Percentiles rank a stretch among this genome's conserved stretches.
Evolutionary conservation across 2,888 invertebrate genomes (phyloP).

Genomic region (Drosophila flavopinicola): DNA sequence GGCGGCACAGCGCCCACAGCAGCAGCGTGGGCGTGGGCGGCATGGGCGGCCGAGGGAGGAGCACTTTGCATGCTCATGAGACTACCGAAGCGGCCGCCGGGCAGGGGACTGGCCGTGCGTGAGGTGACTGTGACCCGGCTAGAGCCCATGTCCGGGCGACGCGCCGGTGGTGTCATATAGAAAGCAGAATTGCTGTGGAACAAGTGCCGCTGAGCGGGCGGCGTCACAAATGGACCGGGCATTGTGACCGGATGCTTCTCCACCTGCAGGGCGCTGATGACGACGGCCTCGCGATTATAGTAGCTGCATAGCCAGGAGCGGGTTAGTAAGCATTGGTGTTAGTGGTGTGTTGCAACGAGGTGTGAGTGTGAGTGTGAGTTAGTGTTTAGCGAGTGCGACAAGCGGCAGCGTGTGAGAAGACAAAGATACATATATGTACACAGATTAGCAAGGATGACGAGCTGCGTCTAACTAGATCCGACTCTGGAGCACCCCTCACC

Average conservation of each 20-base stretch:
- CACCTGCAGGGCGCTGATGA: slow-evolving; percentile 96
- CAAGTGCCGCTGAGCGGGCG: slow-evolving; percentile 87
- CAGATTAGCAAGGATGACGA: slow-evolving; percentile 47
- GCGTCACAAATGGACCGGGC: slow-evolving; percentile 92
- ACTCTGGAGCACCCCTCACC: slow-evolving; percentile 87
- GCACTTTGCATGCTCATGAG: slow-evolving; percentile 87
- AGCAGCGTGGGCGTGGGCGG: slow-evolving; percentile 26
- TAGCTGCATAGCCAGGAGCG: slow-evolving; percentile 86
- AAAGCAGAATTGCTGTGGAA: slow-evolving; percentile 87
- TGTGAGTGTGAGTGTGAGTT: slow-evolving; percentile 25
- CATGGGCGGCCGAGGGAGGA: slow-evolving; percentile 41
- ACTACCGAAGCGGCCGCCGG: slow-evolving; percentile 86
- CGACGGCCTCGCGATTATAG: slow-evolving; percentile 96
- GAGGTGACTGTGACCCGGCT: slow-evolving; percentile 71
- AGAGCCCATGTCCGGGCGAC: slow-evolving; percentile 85
- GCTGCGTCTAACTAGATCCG: slow-evolving; percentile 2
- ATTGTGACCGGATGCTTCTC: slow-evolving; percentile 95
- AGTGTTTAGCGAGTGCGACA: slow-evolving; percentile 47
- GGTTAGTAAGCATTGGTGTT: slow-evolving; percentile 42
- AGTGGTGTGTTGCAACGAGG: slow-evolving; percentile 8
- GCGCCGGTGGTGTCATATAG: slow-evolving; percentile 89
- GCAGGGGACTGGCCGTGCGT: slow-evolving; percentile 86
- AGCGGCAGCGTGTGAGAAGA: slow-evolving; percentile 71
- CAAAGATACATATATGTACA: slow-evolving; percentile 48
- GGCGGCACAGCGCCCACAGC: slow-evolving; percentile 36